Percentiles rank a stretch among this genome's conserved stretches.
Conservation (phyloP, 2,888 invertebrate genomes). For the Podotricha telesiphe region DNA sequence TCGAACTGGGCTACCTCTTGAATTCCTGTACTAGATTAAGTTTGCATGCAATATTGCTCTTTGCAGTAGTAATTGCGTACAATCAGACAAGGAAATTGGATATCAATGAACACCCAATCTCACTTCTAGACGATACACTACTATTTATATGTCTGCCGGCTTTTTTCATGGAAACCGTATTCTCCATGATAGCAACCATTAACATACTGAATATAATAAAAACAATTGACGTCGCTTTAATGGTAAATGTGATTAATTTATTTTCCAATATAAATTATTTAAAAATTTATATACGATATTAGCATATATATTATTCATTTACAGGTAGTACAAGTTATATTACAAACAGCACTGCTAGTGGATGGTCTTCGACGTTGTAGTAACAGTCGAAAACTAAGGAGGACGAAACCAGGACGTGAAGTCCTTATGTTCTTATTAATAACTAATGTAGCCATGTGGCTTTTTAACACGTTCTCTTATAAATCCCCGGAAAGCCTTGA, state of each 20-base stretch:
- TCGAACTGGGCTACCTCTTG: conserved; percentile 76
- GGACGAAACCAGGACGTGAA: conserved; percentile 89
- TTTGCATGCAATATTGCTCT: conserved; percentile 83
- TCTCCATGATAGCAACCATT: conserved; percentile 87
- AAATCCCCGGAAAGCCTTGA: conserved; percentile 79
- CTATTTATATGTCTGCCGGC: conserved; percentile 89
- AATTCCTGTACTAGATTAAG: conserved; percentile 80
- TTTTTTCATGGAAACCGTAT: conserved; percentile 87
- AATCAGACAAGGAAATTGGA: conserved; percentile 86
- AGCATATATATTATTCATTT: neutral
- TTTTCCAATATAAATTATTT: neutral
- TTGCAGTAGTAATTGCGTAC: conserved; percentile 84
- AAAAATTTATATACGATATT: neutral
- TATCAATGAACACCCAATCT: conserved; percentile 85
- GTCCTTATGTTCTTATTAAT: conserved; percentile 90
- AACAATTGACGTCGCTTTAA: conserved; percentile 78
- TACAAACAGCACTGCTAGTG: conserved; percentile 89
- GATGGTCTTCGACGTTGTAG: conserved; percentile 90
- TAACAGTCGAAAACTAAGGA: conserved; percentile 84
- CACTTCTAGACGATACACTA: conserved; percentile 87
- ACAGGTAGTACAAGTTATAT: conserved; percentile 87
- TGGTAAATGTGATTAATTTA: conserved; percentile 73
- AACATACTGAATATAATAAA: conserved; percentile 77
- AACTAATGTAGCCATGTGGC: conserved; percentile 90
- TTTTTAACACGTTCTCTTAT: conserved; percentile 87